Base-by-base conservation (phyloP, 2,888 invertebrate species). In the Julus scandinavius region DNA sequence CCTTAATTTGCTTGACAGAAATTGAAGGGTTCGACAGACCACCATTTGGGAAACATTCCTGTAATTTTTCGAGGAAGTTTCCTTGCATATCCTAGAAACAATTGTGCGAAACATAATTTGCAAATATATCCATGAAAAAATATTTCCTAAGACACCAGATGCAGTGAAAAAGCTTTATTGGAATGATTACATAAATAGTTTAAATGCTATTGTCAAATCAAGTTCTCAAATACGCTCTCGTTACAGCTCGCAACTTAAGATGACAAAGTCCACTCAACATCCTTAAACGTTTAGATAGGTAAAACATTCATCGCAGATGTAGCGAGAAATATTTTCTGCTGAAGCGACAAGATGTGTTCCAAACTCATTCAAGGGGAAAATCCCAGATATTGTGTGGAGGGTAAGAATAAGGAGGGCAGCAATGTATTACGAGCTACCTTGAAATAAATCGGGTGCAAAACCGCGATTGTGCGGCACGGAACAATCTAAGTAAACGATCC, bases 141-240 rank as follows among this genome's bases (percentile, higher is more conserved):
- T 6, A 72, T 72, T 72, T 20, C 11, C 0, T 45, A 45, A 7
- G 20, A 20, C 20, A 3, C 9, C 20, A n/a, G 20, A 20, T 72
- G 63, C 7, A 72, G 20, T 72, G 63, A 72, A 72, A 72, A 72
- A 72, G 63, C 20, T 72, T 72, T 72, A 72, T 72, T 72, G 63
- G 63, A 72, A 72, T 72, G 63, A 72, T 72, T 72, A 72, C 20
- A 72, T 17, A 72, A 63, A 63, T 7, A 72, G 63, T 72, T 72
- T 72, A 72, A 72, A 72, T 20, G 63, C 63, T 72, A 72, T 72
- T 72, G 63, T 58, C 58, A 58, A 58, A 58, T 17, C 58, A 58
- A n/a, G n/a, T 58, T 58, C 63, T 72, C 7, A 5, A 45, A 7
- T 7, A 7, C 45, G 4, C 4, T 72, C 9, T 72, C 20, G 20